phyloP scores from a whole-genome alignment of 2,888 invertebrate genomes.

The Plebejus argus region DNA sequence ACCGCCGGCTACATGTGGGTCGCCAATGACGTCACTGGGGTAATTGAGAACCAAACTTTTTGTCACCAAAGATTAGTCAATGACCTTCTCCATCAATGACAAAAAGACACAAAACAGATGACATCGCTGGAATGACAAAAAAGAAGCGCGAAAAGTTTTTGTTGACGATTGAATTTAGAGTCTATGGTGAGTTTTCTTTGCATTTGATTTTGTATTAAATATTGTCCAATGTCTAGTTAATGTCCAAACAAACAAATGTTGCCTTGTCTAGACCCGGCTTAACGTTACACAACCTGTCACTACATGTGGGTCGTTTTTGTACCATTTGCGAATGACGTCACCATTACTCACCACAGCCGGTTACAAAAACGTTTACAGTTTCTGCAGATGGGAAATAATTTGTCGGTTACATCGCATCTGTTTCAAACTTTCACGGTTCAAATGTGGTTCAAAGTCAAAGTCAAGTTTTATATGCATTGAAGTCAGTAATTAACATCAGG shows the following conservation, averaged over 20 bases:
- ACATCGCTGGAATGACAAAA: neutral
- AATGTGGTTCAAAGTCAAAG: neutral
- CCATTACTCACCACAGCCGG: neutral
- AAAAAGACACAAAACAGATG: neutral
- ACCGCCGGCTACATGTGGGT: neutral
- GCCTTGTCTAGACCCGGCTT: neutral
- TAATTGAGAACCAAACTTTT: neutral
- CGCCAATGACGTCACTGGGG: neutral
- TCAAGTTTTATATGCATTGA: neutral
- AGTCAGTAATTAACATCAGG: neutral
- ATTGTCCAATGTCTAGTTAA: neutral
- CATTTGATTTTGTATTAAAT: neutral
- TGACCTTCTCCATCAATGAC: neutral
- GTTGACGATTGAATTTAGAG: too few relatives aligned
- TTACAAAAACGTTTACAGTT: slow-evolving; percentile 10
- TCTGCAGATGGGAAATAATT: neutral
- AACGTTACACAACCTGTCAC: slow-evolving; percentile 5
- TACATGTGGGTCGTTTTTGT: slow-evolving; percentile 4
- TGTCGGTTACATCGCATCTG: neutral
- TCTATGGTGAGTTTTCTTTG: neutral
- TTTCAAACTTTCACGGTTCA: neutral
- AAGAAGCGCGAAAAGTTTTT: neutral
- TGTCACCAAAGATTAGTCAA: neutral
- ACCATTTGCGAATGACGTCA: slow-evolving; percentile 14
- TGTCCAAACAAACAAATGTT: neutral